Evolutionary conservation across 2,113 vertebrate species (phyloP).

Genomic region (Mixornis gularis): DNA sequence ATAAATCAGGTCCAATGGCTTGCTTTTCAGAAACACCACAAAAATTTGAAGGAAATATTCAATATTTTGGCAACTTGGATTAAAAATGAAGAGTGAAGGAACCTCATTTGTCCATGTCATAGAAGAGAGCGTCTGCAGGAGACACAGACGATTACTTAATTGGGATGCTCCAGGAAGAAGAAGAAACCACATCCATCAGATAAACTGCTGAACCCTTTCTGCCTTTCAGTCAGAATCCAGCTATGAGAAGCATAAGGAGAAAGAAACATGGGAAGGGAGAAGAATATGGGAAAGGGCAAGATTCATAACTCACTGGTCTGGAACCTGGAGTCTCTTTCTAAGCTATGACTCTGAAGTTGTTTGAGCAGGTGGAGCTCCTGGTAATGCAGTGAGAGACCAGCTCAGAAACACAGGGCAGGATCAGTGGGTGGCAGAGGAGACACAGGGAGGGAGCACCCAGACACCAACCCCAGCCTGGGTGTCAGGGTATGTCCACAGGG

Average conservation of each 20-base stretch:
- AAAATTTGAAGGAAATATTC: neutral
- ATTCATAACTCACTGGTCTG: neutral
- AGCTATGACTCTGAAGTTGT: neutral
- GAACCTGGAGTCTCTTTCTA: neutral
- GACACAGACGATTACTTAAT: neutral
- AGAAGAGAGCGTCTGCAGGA: neutral
- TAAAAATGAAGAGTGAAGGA: neutral
- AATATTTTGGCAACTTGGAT: neutral
- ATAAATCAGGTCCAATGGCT: neutral
- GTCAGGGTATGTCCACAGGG: neutral
- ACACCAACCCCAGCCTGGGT: neutral
- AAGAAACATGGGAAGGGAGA: neutral
- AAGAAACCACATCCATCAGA: constrained; percentile 4
- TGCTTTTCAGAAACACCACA: neutral
- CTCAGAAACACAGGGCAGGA: neutral
- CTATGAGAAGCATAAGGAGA: neutral
- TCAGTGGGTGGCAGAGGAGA: neutral
- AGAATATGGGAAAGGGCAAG: neutral
- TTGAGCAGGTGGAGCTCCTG: neutral
- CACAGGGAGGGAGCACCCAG: neutral
- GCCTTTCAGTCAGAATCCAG: neutral
- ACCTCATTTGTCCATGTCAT: neutral
- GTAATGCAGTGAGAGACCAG: neutral
- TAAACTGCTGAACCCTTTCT: neutral
- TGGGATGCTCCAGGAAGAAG: neutral